Base-by-base conservation (phyloP, 2,113 vertebrate genomes). In the Lasiurus borealis region DNA sequence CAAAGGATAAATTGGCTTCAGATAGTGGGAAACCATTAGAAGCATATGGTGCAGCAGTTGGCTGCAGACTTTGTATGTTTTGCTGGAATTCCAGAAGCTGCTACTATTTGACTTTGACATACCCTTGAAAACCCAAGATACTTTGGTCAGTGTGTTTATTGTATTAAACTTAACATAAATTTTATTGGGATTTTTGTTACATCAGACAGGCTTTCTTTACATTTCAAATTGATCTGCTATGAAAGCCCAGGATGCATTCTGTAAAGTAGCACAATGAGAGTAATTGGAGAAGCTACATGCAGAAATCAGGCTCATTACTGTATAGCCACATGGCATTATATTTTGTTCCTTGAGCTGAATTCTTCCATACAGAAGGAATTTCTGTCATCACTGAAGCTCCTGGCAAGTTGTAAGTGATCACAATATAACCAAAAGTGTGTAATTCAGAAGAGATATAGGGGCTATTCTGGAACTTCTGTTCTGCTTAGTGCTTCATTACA, bases 21-120 rank as follows among this genome's bases (percentile, higher is more conserved):
- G 75, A 40, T 71, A 66, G 54, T 88, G 66, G 44, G 46, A 91
- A 95, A 57, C 50, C 91, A 8, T 84, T 71, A 91, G 95, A 83
- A 97, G 48, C 97, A 97, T 95, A 95, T 91, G 97, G 82, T 44
- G 19, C n/a, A 82, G n/a, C 92, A 95, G 90, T 96, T 96, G 93
- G 87, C 93, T 69, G 68, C 40, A 68, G 73, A 89, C 16, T 96
- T 85, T 87, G 88, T 95, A 95, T 96, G 94, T 93, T 94, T 93
- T 96, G 77, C 78, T 93, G 19, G 59, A 62, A 83, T 40, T 92
- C 90, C 34, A 78, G 82, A 92, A 92, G 81, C 92, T 94, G 84
- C 91, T 71, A 44, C 59, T 94, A 6, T 82, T 92, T 94, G 81
- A 85, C 64, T 71, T 75, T 93, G 50, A 48, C 50, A 10, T 54